phyloP scores from a whole-genome alignment of 2,113 vertebrate genomes.

The Alosa alosa region DNA sequence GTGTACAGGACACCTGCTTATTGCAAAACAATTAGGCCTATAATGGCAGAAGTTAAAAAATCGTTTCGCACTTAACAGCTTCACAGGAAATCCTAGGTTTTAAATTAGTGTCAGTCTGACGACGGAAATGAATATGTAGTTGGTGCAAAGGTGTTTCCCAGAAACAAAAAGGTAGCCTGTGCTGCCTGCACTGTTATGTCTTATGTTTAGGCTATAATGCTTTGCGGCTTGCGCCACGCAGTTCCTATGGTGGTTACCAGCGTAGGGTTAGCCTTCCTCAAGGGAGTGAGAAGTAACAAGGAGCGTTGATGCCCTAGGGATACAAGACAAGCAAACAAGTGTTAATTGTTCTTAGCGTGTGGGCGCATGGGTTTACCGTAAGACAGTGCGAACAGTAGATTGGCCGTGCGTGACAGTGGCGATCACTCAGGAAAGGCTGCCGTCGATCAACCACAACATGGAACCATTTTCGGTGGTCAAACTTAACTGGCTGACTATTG shows the following conservation, averaged over 20 bases:
- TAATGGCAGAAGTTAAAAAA: too few relatives aligned
- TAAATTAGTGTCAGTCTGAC: not conserved
- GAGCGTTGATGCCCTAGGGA: conserved; percentile 30
- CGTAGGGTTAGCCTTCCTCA: conserved; percentile 52
- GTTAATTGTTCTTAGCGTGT: conserved; percentile 63
- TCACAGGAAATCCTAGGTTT: not conserved
- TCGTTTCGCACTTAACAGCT: too few relatives aligned
- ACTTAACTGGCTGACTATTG: not conserved
- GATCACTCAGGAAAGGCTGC: not conserved
- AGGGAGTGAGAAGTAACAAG: conserved; percentile 67
- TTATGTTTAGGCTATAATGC: too few relatives aligned
- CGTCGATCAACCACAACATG: not conserved
- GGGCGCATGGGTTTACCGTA: conserved; percentile 22
- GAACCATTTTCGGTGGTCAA: not conserved
- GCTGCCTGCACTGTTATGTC: too few relatives aligned
- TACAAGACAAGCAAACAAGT: conserved; percentile 67
- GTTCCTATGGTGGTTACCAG: conserved; percentile 65
- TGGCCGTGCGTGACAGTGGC: not conserved
- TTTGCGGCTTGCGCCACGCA: not conserved
- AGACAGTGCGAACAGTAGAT: not conserved
- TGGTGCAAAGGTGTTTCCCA: not conserved
- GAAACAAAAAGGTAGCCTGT: not conserved
- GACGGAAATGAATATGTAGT: not conserved
- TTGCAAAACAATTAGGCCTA: too few relatives aligned
- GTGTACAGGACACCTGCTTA: not conserved